phyloP scores from a whole-genome alignment of 1,140 invertebrate genomes.

The Drosophila pectinifera region DNA sequence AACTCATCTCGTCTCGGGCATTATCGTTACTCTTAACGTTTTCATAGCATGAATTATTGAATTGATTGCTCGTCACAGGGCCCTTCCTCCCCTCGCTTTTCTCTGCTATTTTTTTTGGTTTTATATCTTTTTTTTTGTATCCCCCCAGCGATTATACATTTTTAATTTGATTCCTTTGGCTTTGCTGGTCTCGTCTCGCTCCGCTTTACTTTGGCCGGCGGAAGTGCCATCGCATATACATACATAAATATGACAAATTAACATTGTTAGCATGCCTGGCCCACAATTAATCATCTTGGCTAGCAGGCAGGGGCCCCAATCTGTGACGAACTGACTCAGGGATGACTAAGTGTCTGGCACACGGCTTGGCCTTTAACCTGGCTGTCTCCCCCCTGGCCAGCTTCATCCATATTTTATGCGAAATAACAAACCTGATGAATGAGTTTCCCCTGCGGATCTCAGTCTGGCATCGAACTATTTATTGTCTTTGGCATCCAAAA shows the following conservation, averaged over 20 bases:
- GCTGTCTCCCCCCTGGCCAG: background rate
- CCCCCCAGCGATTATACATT: slow-evolving; percentile 75
- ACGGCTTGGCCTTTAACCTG: slow-evolving; percentile 36
- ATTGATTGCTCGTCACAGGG: slow-evolving; percentile 69
- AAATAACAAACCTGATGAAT: slow-evolving; percentile 3
- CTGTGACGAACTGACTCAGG: slow-evolving; percentile 38
- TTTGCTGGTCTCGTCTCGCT: slow-evolving; percentile 30
- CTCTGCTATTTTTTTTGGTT: background rate
- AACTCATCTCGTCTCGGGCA: slow-evolving; percentile 42
- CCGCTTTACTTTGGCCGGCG: slow-evolving; percentile 25
- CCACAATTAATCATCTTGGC: slow-evolving; percentile 73
- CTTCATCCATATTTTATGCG: slow-evolving; percentile 2
- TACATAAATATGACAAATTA: slow-evolving; percentile 70
- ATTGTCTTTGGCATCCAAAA: too few species aligned
- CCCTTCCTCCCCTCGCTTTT: background rate
- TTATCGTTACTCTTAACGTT: slow-evolving; percentile 69
- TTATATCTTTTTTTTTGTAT: slow-evolving; percentile 16
- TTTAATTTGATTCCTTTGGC: slow-evolving; percentile 78
- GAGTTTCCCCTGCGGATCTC: too few species aligned
- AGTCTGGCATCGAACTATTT: slow-evolving; percentile 4
- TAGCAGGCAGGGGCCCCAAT: slow-evolving; percentile 29
- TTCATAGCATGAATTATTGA: slow-evolving; percentile 80
- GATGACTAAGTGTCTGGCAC: slow-evolving; percentile 30
- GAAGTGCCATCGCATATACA: slow-evolving; percentile 57
- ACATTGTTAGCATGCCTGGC: slow-evolving; percentile 74